Evolutionary conservation across 2,113 vertebrate genomes (phyloP).

Genomic region (Ceyx margarethae): DNA sequence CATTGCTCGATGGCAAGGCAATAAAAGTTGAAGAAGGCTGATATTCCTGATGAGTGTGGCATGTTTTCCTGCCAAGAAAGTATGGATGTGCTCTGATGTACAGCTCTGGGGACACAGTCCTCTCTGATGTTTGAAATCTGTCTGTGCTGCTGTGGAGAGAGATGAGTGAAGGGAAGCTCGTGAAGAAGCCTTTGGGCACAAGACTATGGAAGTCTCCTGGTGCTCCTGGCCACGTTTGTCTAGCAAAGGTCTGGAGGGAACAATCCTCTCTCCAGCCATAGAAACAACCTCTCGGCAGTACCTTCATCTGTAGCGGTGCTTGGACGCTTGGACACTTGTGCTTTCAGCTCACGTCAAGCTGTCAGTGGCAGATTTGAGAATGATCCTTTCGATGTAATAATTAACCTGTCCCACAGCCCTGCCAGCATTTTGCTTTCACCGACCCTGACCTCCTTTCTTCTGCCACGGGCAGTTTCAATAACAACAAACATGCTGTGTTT

Average conservation of each 20-base stretch:
- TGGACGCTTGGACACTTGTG: rapidly evolving
- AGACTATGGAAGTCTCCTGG: not conserved
- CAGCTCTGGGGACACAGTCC: not conserved
- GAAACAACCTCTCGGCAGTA: not conserved
- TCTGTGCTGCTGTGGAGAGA: not conserved
- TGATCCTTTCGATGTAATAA: conserved; percentile 41
- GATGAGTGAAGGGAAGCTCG: not conserved
- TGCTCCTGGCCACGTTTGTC: not conserved
- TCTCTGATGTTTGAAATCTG: not conserved
- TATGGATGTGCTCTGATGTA: rapidly evolving
- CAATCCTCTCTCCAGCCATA: not conserved
- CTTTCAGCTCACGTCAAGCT: not conserved
- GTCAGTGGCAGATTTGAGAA: not conserved
- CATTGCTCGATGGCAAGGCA: not conserved
- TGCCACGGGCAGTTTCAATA: not conserved
- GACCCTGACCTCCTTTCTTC: conserved; percentile 50
- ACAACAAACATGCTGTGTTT: conserved; percentile 1
- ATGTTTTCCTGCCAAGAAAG: not conserved
- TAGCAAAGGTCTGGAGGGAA: not conserved
- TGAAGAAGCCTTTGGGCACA: not conserved
- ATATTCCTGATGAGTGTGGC: not conserved
- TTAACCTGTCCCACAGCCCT: conserved; percentile 32
- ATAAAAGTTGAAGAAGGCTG: not conserved
- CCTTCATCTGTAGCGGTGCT: not conserved
- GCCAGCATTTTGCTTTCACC: not conserved